phyloP scores from a whole-genome alignment of 2,888 invertebrate genomes.

The Oligia strigilis region DNA sequence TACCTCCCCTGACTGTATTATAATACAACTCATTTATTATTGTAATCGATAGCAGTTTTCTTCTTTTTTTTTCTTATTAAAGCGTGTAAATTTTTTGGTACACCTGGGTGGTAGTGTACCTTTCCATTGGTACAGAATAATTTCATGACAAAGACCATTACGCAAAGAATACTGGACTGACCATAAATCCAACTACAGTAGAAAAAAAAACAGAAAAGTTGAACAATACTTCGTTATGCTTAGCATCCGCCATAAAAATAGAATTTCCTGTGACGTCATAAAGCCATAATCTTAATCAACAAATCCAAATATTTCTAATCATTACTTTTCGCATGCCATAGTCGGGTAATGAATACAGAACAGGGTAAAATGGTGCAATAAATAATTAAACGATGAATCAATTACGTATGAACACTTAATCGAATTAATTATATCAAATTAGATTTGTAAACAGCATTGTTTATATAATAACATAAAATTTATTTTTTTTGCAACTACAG shows the following conservation, averaged over 20 bases:
- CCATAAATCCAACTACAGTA: background rate
- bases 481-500: background rate
- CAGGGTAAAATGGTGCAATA: background rate
- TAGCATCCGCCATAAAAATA: background rate
- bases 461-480: background rate
- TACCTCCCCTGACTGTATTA: no score
- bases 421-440: slow-evolving; percentile 32
- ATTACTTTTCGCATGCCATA: background rate
- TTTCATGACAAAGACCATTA: background rate
- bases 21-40: background rate
- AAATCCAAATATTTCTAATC: background rate
- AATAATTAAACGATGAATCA: slow-evolving; percentile 12
- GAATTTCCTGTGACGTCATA: background rate
- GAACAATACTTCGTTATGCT: background rate
- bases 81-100: background rate
- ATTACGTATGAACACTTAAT: background rate
- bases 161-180: background rate
- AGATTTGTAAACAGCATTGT: slow-evolving; percentile 9
- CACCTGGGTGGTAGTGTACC: background rate
- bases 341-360: background rate
- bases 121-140: background rate
- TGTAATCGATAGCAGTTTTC: background rate
- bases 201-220: background rate
- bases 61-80: no score
- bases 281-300: background rate